These are phyloP conservation scores for Poicephalus gulielmi DNA, from an alignment of 2,113 vertebrate species.

Conservation along the genomic window DNA sequence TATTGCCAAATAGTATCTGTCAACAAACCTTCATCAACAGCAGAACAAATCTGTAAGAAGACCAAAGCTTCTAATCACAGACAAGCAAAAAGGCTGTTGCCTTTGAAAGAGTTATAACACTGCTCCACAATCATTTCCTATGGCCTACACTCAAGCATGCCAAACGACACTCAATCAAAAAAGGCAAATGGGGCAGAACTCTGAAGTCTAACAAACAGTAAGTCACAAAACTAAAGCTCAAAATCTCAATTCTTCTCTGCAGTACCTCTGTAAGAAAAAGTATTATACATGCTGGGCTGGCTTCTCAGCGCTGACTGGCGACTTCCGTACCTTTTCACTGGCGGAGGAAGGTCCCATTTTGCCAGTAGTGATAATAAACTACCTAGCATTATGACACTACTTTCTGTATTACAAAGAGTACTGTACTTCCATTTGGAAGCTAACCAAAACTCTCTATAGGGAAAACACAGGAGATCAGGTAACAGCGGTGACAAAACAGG, in stretches of 20 bases:
- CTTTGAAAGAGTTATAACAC: neutral
- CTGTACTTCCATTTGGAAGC: neutral
- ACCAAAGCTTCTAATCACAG: neutral
- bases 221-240: neutral
- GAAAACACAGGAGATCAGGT: neutral
- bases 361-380: neutral
- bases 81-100: neutral
- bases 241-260: neutral
- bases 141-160: neutral
- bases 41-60: neutral
- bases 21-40: neutral
- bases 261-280: neutral
- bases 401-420: neutral
- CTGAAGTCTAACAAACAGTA: neutral
- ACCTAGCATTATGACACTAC: neutral
- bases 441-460: neutral
- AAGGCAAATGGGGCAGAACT: neutral
- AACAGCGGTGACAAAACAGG: neutral
- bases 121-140: neutral
- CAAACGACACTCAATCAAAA: neutral
- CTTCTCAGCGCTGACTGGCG: neutral
- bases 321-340: neutral
- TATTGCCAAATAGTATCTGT: neutral
- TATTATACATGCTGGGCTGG: neutral
- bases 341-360: neutral